Percentiles rank a stretch among this genome's conserved stretches.
phyloP scores from a whole-genome alignment of 2,797 vertebrate species.

The Meda fulgida region DNA sequence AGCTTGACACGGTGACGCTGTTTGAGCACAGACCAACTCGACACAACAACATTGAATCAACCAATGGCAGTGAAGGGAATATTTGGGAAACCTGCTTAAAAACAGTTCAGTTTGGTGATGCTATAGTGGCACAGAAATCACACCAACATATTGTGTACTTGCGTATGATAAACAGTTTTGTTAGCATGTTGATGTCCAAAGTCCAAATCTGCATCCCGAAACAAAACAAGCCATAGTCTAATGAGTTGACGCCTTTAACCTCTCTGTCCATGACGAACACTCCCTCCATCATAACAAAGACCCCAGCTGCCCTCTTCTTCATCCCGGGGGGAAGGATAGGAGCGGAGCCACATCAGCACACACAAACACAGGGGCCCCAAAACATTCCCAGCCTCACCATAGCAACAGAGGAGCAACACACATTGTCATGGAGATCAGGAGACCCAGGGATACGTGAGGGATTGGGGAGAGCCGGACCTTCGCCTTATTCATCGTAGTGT shows the following conservation, averaged over 20 bases:
- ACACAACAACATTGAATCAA: neutral
- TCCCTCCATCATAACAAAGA: slow-evolving; percentile 82
- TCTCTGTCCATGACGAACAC: slow-evolving; percentile 75
- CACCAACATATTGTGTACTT: neutral
- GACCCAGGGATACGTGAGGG: slow-evolving; percentile 63
- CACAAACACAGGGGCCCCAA: slow-evolving; percentile 70
- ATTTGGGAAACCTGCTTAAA: neutral
- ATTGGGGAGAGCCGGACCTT: slow-evolving; percentile 64
- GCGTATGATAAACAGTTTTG: neutral
- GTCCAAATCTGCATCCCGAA: neutral
- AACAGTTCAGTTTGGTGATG: too few species aligned
- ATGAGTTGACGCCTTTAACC: slow-evolving; percentile 75
- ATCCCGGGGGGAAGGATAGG: slow-evolving; percentile 6
- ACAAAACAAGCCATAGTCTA: neutral
- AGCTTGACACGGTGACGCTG: neutral
- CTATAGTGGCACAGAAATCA: neutral
- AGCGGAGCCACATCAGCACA: slow-evolving; percentile 60
- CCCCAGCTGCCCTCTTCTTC: slow-evolving; percentile 81
- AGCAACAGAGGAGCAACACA: slow-evolving; percentile 84
- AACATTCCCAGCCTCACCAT: slow-evolving; percentile 89
- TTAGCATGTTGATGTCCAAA: neutral
- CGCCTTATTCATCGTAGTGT: slow-evolving; percentile 68
- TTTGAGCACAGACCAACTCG: neutral
- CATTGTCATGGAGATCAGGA: slow-evolving; percentile 98
- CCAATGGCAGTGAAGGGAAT: neutral